Base-by-base conservation (phyloP, 2,113 vertebrate species). In the Benitochromis conjunctus region DNA sequence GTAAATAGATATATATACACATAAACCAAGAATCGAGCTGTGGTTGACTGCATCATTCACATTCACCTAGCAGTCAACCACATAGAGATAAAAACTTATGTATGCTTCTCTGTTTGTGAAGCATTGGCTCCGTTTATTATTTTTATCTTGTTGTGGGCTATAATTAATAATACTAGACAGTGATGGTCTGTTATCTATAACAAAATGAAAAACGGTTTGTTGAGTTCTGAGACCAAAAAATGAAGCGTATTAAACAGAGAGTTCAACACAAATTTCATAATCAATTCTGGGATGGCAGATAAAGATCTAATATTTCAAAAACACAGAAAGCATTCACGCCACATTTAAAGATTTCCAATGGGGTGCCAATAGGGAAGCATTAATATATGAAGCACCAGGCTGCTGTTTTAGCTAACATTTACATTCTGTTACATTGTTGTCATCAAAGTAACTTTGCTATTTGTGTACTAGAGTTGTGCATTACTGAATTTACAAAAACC, bases 21-120 rank as follows among this genome's bases (percentile, higher is more conserved):
- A 92, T 80, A 24, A 88, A 93, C n/a, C 53, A 56, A 48, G 80
- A 80, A 86, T 78, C 36, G 11, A 83, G 54, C 38, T 31, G 46
- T 18, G 82, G 81, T 46, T 60, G 71, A 78, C 83, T 87, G 82
- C 89, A 85, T 89, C 82, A 84, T 85, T 83, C 54, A 24, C 76
- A 79, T 84, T 69, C 41, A 86, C 31, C 71, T 89, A 81, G 46
- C 82, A 86, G 74, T 53, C 81, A 64, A 43, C 18, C 41, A 38
- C 21, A 31, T 12, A 71, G 34, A 62, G 10, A 14, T 46, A 29
- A 43, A 51, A 16, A 76, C 79, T 80, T 46, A 85, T 16, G 7
- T 69, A 24, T 80, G 86, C 21, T 51, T 81, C 79, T 80, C 46
- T 8, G 41, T 71, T 71, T 57, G 21, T 74, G 43, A 74, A 29